Base-by-base conservation (phyloP, 2,888 invertebrate species). In the Monopis laevigella region DNA sequence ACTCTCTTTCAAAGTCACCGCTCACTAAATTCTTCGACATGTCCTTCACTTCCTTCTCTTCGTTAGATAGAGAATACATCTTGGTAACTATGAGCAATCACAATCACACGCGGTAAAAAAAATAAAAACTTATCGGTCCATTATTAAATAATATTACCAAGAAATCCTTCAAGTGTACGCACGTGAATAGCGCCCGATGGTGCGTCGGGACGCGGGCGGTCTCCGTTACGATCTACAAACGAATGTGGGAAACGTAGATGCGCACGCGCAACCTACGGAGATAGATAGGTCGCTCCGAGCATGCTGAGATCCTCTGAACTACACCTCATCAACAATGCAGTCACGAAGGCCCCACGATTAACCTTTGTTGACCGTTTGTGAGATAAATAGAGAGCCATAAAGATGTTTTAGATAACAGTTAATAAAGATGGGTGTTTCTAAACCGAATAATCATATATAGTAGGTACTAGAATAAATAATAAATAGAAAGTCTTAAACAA, bases 11-110 rank as follows among this genome's bases (percentile, higher is more conserved):
- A 47, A 70, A 77, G 46, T 80, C 78, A 48, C 71, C 71, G 47
- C 68, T 68, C 68, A 80, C 73, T 55, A 80, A 59, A 46, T 73
- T 78, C 59, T 71, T 72, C 11, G 77, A 72, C 56, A 69, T 56
- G 60, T 75, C 75, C 55, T 69, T 69, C 27, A 58, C 60, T 45
- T 71, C 71, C 50, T 62, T 70, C 54, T 65, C 45, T 16, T 54
- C 56, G 48, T 70, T 66, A 45, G 68, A 60, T 53, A 71, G 71
- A 14, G 69, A 66, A 50, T 73, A 74, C 70, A 77, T 73, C 30
- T 60, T 54, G 51, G 58, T 52, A 28, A 62, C 54, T 48, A 68
- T 62, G 43, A 66, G 62, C 56, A 74, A 70, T 34, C n/a, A n/a
- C n/a, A n/a, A n/a, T n/a, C n/a, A n/a, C n/a, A n/a, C n/a, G n/a